phyloP scores from a whole-genome alignment of 2,113 vertebrate species.

The Gambusia holbrooki region DNA sequence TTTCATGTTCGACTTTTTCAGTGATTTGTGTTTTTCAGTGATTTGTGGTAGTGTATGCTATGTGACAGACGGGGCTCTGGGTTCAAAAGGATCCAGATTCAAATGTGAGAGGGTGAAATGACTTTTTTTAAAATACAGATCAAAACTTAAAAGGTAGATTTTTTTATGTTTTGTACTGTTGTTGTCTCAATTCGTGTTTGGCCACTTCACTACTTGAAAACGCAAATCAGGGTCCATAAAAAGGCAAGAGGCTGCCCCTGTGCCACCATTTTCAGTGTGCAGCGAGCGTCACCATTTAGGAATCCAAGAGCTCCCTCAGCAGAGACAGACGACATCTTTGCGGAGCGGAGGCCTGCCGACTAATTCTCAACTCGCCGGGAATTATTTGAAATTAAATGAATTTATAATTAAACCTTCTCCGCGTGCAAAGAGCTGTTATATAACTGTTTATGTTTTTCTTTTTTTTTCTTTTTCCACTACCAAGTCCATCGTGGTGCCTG shows the following conservation, averaged over 20 bases:
- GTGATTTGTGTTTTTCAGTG: too few relatives aligned
- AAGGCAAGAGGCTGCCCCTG: slow-evolving; percentile 60
- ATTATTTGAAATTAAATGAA: not conserved
- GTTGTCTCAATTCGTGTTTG: slow-evolving; percentile 36
- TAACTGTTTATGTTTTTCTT: not conserved
- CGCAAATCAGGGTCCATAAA: slow-evolving; percentile 64
- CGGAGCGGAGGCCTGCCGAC: slow-evolving; percentile 20
- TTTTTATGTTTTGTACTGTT: not conserved
- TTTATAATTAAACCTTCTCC: not conserved
- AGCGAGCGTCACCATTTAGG: slow-evolving; percentile 58
- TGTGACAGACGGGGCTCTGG: not conserved
- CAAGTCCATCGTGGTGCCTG: slow-evolving; percentile 11
- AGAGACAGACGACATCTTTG: slow-evolving; percentile 43
- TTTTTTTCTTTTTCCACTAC: not conserved
- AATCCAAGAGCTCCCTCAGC: slow-evolving; percentile 44
- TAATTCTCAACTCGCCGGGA: slow-evolving; percentile 1
- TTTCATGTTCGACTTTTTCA: not conserved
- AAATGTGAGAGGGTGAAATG: not conserved
- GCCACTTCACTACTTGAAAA: slow-evolving; percentile 53
- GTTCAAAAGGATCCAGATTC: not conserved
- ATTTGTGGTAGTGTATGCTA: too few relatives aligned
- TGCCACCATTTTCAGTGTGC: slow-evolving; percentile 63
- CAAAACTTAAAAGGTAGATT: not conserved
- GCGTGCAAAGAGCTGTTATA: slow-evolving; percentile 1
- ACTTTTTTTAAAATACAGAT: not conserved